These are phyloP conservation scores for Paratrypauchen microcephalus DNA, from an alignment of 2,797 vertebrate species.

Conservation along the genomic window DNA sequence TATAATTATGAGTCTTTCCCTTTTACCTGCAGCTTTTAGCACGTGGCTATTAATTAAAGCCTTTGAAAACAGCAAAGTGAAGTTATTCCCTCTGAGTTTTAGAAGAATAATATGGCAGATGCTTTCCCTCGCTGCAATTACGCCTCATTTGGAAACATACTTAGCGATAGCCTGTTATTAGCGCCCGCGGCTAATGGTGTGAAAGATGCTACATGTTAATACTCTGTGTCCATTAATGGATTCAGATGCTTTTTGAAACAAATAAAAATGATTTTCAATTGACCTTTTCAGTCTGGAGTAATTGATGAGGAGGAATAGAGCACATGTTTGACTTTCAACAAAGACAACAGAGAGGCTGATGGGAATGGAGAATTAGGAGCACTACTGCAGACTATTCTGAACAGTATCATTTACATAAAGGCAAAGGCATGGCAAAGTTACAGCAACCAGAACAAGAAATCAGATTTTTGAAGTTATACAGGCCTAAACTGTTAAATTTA, in stretches of 20 bases:
- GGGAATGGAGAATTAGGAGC: not conserved
- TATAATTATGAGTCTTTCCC: constrained; percentile 30
- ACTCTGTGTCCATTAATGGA: not conserved
- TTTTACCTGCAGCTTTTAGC: constrained; percentile 30
- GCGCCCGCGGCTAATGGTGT: constrained; percentile 4
- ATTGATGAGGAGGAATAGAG: not conserved
- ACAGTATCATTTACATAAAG: not conserved
- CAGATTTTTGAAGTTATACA: no score
- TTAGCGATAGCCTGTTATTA: constrained; percentile 7
- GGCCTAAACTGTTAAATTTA: no score
- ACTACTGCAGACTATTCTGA: not conserved
- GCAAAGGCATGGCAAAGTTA: not conserved
- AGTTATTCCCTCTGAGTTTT: not conserved
- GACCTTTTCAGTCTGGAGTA: not conserved
- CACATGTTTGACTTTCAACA: constrained; percentile 8
- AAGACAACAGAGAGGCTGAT: no score
- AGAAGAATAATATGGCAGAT: constrained; percentile 10
- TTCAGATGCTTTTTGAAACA: not conserved
- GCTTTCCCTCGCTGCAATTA: constrained; percentile 9
- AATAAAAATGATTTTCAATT: constrained; percentile 1
- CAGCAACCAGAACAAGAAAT: not conserved
- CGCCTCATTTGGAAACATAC: constrained; percentile 3
- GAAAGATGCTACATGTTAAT: constrained; percentile 9
- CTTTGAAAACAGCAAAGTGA: constrained; percentile 14
- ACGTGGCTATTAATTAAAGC: constrained; percentile 19